These are phyloP conservation scores for Melinopterus prodromus DNA, from an alignment of 2,888 invertebrate species.

Conservation along the genomic window DNA sequence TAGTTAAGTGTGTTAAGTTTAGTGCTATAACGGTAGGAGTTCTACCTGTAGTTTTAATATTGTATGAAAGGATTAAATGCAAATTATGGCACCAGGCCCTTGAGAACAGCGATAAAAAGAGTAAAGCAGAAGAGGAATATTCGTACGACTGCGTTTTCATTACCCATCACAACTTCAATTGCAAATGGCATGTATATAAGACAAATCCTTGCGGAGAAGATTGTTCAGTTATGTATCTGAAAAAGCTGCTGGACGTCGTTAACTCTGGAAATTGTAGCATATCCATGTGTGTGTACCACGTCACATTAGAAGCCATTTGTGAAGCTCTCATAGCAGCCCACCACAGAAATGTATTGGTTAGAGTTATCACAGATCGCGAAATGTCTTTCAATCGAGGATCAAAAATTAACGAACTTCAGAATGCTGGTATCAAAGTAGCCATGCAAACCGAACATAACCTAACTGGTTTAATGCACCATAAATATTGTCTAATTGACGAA, in stretches of 20 bases:
- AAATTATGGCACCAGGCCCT: not conserved
- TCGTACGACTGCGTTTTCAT: constrained; percentile 34
- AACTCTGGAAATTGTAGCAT: constrained; percentile 28
- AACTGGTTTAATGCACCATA: constrained; percentile 78
- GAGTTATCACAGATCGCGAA: constrained; percentile 34
- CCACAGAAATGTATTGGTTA: constrained; percentile 21
- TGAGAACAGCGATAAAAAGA: not conserved
- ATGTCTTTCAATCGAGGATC: constrained; percentile 31
- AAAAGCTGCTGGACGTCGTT: constrained; percentile 22
- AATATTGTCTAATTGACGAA: constrained; percentile 59
- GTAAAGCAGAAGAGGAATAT: not conserved
- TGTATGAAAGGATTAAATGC: constrained; percentile 12
- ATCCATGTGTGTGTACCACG: constrained; percentile 34
- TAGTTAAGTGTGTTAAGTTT: not conserved
- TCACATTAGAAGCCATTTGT: constrained; percentile 30
- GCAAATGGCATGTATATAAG: constrained; percentile 30
- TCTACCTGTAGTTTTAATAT: constrained; percentile 6
- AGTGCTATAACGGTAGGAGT: not conserved
- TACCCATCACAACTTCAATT: constrained; percentile 31
- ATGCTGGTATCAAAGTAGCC: constrained; percentile 53
- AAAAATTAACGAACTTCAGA: constrained; percentile 22
- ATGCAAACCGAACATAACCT: constrained; percentile 57
- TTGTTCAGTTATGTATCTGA: constrained; percentile 33
- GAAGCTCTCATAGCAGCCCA: constrained; percentile 24
- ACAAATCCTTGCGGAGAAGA: constrained; percentile 28